A percentile compares a stretch with the other conserved stretches of the same genome.
These are phyloP conservation scores for Bombus balteatus DNA, from an alignment of 1,140 invertebrate genomes.

Conservation along the genomic window DNA sequence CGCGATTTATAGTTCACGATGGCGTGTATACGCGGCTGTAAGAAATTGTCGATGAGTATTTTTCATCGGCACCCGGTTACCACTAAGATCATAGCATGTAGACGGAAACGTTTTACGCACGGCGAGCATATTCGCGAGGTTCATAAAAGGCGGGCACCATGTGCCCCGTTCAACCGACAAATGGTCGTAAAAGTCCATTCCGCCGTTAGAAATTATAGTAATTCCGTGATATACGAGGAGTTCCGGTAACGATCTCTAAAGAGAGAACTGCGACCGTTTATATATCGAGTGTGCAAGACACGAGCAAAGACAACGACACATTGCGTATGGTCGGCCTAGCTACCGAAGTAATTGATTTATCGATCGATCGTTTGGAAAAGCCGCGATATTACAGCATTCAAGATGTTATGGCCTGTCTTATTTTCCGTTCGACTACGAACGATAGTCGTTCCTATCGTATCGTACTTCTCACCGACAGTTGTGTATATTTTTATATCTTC, in stretches of 20 bases:
- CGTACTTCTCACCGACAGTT: neutral
- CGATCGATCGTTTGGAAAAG: conserved; percentile 22
- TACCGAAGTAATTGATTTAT: conserved; percentile 41
- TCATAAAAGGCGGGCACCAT: conserved; percentile 52
- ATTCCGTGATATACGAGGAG: conserved; percentile 62
- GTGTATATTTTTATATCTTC: neutral
- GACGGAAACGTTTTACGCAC: conserved; percentile 24
- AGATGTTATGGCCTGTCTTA: neutral
- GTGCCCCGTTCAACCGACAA: conserved; percentile 41
- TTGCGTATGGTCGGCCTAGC: neutral
- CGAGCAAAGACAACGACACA: neutral
- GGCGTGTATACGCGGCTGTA: neutral
- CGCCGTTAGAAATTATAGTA: conserved; percentile 62
- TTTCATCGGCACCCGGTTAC: neutral
- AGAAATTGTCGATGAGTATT: neutral
- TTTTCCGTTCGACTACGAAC: neutral
- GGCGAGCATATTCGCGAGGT: conserved; percentile 42
- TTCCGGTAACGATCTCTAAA: conserved; percentile 64
- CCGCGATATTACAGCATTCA: neutral
- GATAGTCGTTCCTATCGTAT: too few relatives aligned
- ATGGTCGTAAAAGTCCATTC: conserved; percentile 60
- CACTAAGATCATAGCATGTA: conserved; percentile 18
- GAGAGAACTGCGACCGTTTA: conserved; percentile 21
- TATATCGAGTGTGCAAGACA: conserved; percentile 30
- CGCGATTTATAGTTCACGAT: neutral